phyloP scores from a whole-genome alignment of 2,797 vertebrate genomes.

The Hemitrygon akajei region DNA sequence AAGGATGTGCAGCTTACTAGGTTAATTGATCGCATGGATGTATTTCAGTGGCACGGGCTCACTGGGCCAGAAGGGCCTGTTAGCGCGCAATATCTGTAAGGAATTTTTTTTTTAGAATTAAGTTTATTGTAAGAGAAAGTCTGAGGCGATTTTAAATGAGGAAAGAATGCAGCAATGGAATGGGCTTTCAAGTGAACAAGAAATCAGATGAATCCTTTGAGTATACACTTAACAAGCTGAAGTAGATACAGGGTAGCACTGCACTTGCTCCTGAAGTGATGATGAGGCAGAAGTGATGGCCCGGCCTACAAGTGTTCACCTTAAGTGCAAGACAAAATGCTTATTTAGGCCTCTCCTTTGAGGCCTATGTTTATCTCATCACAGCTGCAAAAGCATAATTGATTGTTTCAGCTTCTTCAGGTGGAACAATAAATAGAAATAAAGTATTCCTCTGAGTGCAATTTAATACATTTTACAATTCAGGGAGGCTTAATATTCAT shows the following conservation, averaged over 20 bases:
- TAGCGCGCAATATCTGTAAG: too few species aligned
- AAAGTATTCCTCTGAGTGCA: background rate
- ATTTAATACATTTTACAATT: background rate
- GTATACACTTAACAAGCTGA: background rate
- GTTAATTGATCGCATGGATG: too few species aligned
- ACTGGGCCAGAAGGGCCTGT: too few species aligned
- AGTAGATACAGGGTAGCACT: background rate
- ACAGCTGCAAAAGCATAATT: background rate
- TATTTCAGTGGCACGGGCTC: too few species aligned
- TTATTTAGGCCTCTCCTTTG: background rate
- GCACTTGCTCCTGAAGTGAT: background rate
- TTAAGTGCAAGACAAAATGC: background rate
- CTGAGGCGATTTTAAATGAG: background rate
- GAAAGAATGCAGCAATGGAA: too few species aligned
- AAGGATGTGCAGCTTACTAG: too few species aligned
- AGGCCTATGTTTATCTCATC: background rate
- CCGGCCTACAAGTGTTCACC: background rate
- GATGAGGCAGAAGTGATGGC: background rate
- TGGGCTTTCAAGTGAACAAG: too few species aligned
- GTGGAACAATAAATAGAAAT: constrained; percentile 1
- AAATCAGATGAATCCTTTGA: background rate
- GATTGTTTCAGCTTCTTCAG: constrained; percentile 7
- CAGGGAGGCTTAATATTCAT: background rate
- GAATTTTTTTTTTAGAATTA: too few species aligned
- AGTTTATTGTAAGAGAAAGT: too few species aligned